Base-by-base conservation (phyloP, 2,797 vertebrate species). In the Menidia menidia region DNA sequence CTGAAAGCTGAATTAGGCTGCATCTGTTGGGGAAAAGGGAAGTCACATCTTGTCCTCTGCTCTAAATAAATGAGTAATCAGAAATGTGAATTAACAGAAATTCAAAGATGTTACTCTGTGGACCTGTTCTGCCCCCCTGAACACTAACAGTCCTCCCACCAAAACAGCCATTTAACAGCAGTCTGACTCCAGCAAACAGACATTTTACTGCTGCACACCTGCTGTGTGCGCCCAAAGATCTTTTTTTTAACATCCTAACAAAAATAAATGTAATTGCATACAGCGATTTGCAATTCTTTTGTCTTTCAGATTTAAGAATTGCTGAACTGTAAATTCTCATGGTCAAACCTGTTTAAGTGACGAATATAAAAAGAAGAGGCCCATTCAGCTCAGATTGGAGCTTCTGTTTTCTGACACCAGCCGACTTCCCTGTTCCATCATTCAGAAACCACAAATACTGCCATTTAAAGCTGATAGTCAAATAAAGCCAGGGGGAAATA, bases 391-490 rank as follows among this genome's bases (percentile, higher is more conserved):
- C 51, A 31, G 43, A 39, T 32, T 33, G 25, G 4, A 18, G 51
- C 51, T 18, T 66, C 18, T 6, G 35, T 75, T 85, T 92, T 88
- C 82, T 59, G 66, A 86, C 80, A 84, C 89, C 39, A 72, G 78
- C 6, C 59, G 78, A 84, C 79, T 89, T 90, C 88, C 82, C 60
- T 81, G 15, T 89, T 81, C 83, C 47, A 45, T 71, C 56, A 68
- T 66, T 84, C 57, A 83, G 66, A 89, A 83, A 85, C 70, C 72
- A 79, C 80, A 74, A 64, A 44, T 0, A n/a, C 30, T 77, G 75
- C 72, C 65, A 85, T 85, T 87, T 82, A 71, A 77, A 69, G 25
- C 43, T 51, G 59, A 82, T 56, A 72, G 64, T 77, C 65, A 84
- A 85, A 90, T 81, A 75, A 84, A 71, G 31, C 7, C 25, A 60